Conservation (phyloP, 2,888 invertebrate species). For the Phortica magna region DNA sequence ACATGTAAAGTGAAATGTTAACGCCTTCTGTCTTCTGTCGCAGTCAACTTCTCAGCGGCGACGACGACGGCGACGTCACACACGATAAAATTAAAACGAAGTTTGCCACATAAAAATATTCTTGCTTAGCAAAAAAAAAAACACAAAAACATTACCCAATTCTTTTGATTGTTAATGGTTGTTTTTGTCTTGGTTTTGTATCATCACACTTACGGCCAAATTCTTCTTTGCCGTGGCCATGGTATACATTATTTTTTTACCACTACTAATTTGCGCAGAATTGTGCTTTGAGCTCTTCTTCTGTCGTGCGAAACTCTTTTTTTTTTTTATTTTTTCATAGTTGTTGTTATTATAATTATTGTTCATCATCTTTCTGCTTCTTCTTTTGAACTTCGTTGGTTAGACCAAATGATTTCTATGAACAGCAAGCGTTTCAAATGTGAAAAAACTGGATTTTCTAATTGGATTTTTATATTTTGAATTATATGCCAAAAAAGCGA, state of each 20-base stretch:
- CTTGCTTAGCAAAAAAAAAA: too few species aligned
- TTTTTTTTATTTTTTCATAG: neutral
- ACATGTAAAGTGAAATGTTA: neutral
- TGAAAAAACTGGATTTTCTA: neutral
- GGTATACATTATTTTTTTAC: too few species aligned
- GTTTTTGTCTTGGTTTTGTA: too few species aligned
- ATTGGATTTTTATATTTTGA: neutral
- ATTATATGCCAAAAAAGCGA: neutral
- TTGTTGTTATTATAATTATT: constrained; percentile 1
- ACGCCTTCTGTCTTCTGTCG: neutral
- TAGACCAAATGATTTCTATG: neutral
- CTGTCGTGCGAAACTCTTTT: constrained; percentile 24
- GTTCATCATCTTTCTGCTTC: neutral
- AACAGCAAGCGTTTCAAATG: neutral
- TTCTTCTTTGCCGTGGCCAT: too few species aligned
- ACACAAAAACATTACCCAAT: too few species aligned
- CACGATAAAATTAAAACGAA: neutral
- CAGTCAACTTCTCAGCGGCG: constrained; percentile 44
- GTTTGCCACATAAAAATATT: too few species aligned
- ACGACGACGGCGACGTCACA: too few species aligned
- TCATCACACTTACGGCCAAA: too few species aligned
- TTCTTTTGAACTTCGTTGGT: constrained; percentile 1
- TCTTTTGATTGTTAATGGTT: neutral
- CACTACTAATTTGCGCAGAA: too few species aligned
- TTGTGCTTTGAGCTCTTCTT: neutral